These are phyloP conservation scores for Catharus fuscescens DNA, from an alignment of 2,113 vertebrate species.

Conservation along the genomic window DNA sequence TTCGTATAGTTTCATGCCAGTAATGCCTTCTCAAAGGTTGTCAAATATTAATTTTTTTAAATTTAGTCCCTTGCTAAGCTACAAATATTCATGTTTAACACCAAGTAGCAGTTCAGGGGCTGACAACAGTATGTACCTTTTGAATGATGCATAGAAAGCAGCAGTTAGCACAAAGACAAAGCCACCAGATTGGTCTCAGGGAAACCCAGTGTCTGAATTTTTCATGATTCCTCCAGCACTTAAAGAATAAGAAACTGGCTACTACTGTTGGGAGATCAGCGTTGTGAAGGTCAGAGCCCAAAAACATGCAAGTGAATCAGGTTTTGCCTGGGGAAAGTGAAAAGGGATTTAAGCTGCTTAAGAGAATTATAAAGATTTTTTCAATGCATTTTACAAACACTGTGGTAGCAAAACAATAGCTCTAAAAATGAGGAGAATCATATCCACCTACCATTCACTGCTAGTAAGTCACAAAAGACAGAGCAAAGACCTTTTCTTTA, in stretches of 20 bases:
- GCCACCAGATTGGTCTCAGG: slow-evolving; percentile 94
- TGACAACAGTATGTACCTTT: slow-evolving; percentile 85
- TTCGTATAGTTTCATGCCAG: slow-evolving; percentile 71
- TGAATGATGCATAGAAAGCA: slow-evolving; percentile 87
- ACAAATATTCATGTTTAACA: slow-evolving; percentile 90
- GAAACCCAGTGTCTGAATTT: slow-evolving; percentile 93
- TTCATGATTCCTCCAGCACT: slow-evolving; percentile 97
- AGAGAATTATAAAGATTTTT: slow-evolving; percentile 73
- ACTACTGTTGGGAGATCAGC: slow-evolving; percentile 80
- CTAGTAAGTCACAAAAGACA: slow-evolving; percentile 53
- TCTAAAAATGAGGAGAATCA: slow-evolving; percentile 38
- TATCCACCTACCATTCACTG: slow-evolving; percentile 38
- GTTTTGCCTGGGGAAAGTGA: slow-evolving; percentile 80
- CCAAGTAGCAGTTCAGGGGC: slow-evolving; percentile 84
- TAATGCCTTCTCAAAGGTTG: slow-evolving; percentile 79
- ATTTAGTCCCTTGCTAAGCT: slow-evolving; percentile 85
- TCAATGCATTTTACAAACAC: slow-evolving; percentile 73
- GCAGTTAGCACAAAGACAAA: slow-evolving; percentile 91
- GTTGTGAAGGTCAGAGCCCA: slow-evolving; percentile 84
- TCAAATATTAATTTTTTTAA: slow-evolving; percentile 88
- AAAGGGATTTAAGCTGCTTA: slow-evolving; percentile 78
- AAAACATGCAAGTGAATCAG: slow-evolving; percentile 78
- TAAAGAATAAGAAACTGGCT: slow-evolving; percentile 91
- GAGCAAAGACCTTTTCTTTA: slow-evolving; percentile 59
- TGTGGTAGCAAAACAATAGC: slow-evolving; percentile 64